Evolutionary conservation across 2,797 vertebrate species (phyloP).

Genomic region (Centroberyx gerrardi): DNA sequence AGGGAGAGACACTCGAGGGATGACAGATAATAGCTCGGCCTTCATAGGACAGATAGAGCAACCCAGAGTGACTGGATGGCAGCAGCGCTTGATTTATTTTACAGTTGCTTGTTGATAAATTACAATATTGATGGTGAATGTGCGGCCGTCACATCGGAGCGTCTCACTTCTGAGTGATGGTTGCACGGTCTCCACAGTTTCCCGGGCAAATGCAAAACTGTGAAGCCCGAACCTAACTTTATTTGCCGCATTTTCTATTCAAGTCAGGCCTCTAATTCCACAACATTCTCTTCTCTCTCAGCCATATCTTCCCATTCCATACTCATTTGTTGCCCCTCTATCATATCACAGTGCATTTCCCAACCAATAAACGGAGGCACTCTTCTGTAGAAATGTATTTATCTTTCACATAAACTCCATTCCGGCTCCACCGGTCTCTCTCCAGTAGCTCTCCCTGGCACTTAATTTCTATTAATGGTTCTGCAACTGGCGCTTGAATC

Average conservation of each 20-base stretch:
- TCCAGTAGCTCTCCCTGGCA: conserved; percentile 83
- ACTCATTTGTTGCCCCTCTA: conserved; percentile 84
- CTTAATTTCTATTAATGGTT: conserved; percentile 90
- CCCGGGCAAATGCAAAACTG: conserved; percentile 28
- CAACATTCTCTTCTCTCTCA: conserved; percentile 67
- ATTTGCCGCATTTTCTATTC: conserved; percentile 67
- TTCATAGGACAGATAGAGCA: conserved; percentile 50
- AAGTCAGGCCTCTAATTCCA: conserved; percentile 76
- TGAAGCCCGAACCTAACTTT: conserved; percentile 38
- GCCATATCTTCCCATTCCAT: conserved; percentile 78
- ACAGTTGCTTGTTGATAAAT: conserved; percentile 49
- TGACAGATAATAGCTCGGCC: conserved; percentile 59
- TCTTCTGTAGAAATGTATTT: conserved; percentile 88
- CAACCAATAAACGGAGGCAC: conserved; percentile 86
- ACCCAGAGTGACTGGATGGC: conserved; percentile 40
- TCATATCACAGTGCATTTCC: conserved; percentile 86
- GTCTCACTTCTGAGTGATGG: background rate
- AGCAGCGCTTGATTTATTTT: conserved; percentile 27
- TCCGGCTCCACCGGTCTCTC: conserved; percentile 81
- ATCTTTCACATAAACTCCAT: conserved; percentile 87
- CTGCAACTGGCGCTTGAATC: conserved; percentile 83
- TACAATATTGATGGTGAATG: conserved; percentile 20
- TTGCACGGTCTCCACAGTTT: conserved; percentile 12
- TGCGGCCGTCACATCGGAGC: conserved; percentile 22
- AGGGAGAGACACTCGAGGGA: conserved; percentile 67